These are phyloP conservation scores for Drosophila nebulosa DNA, from an alignment of 1,140 invertebrate genomes.

Conservation along the genomic window DNA sequence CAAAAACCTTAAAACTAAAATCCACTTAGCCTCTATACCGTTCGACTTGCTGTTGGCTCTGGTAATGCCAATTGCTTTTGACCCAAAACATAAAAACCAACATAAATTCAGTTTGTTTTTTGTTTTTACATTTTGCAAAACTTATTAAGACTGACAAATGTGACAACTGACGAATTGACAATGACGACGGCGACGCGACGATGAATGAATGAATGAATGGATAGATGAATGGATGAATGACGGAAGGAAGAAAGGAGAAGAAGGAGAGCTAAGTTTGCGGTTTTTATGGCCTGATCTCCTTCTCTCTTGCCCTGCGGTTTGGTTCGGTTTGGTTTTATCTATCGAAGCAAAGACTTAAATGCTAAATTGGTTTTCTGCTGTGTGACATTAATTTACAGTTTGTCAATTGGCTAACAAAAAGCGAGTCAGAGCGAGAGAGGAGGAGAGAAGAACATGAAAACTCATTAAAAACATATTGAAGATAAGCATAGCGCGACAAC, in stretches of 20 bases:
- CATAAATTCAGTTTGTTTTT: constrained; percentile 35
- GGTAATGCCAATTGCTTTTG: constrained; percentile 27
- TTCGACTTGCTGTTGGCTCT: not conserved
- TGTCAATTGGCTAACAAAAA: constrained; percentile 28
- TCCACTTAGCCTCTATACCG: constrained; percentile 49
- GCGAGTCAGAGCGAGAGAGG: not conserved
- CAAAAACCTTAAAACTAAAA: constrained; percentile 12
- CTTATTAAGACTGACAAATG: constrained; percentile 54
- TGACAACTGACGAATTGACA: constrained; percentile 47
- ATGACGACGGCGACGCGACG: not conserved
- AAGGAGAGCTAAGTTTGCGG: constrained; percentile 12
- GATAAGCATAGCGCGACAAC: constrained; percentile 13
- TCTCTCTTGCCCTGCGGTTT: not conserved
- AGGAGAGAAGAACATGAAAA: constrained; percentile 28
- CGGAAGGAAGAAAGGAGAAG: not conserved
- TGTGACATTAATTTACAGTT: constrained; percentile 54
- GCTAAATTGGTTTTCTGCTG: constrained; percentile 44
- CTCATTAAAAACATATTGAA: constrained; percentile 41
- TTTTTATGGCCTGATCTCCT: constrained; percentile 16
- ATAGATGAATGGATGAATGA: not conserved
- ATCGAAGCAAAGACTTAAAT: not conserved
- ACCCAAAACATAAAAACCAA: constrained; percentile 28
- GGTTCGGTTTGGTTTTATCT: constrained; percentile 1
- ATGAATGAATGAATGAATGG: not conserved
- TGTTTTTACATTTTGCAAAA: constrained; percentile 42